Evolutionary conservation across 2,888 invertebrate genomes (phyloP), one percentile per base, ranked within the genome.

Genomic region (Nebria salina): DNA sequence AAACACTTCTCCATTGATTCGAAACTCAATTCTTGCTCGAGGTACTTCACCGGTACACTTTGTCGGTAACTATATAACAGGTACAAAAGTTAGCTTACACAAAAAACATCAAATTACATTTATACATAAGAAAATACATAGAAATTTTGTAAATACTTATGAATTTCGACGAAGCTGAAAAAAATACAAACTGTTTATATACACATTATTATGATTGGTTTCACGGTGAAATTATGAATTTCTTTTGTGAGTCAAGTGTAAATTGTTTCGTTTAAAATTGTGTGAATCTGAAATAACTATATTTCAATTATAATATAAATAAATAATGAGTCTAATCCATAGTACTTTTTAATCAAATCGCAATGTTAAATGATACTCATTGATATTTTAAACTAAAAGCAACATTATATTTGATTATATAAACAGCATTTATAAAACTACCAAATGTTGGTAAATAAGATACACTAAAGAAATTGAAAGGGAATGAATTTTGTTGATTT

Each of bases 11-110:
- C 94, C 88, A 90, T 91, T 86, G 94, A 93, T 87, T 94, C 93
- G 92, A 98, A 97, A 88, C 95, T 96, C 93, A 98, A 92, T 91
- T 96, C 95, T 90, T 94, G 93, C 89, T 93, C 91, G 91, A 98
- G 92, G 93, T 94, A 95, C 89, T 94, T 93, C 91, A 97, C 93
- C 87, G 95, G 94, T 91, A 98, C 93, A 90, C 92, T 93, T 91
- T 96, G 98, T 88, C 98, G 97, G 93, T 96, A 98, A 93, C 98
- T 97, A 95, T 91, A 91, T 90, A 89, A 88, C 90, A 91, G 81
- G 75, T 77, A 81, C 76, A 83, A 83, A 82, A 82, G 82, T 82
- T 82, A 82, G 41, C 65, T 64, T 20, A 81, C 70, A 79, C 75
- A 75, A 41, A n/a, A 73, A 15, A 11, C 20, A 72, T 34, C 42